Conservation (phyloP, 2,113 vertebrate genomes). For the Mixornis gularis region DNA sequence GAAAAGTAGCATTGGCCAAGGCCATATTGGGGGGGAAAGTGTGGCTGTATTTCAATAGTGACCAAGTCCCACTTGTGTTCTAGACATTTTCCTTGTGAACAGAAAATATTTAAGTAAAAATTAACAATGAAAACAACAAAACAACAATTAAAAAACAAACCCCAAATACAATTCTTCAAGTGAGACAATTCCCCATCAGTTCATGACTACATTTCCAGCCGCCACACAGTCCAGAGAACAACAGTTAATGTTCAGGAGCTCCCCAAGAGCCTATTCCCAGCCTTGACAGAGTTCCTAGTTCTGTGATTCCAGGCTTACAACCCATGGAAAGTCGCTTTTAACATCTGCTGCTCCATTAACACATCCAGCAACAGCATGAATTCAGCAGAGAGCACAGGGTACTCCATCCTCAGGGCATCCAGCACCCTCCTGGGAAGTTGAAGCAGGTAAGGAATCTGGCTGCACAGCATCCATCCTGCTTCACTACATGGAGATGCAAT, state of each 20-base stretch:
- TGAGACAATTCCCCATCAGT: not conserved
- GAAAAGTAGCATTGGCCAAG: not conserved
- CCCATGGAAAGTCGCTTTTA: not conserved
- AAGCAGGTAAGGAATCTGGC: not conserved
- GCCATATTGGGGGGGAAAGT: not conserved
- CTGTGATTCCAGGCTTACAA: not conserved
- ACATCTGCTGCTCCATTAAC: not conserved
- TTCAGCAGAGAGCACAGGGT: not conserved
- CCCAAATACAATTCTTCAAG: not conserved
- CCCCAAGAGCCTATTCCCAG: not conserved
- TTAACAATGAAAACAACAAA: not conserved
- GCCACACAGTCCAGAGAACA: not conserved
- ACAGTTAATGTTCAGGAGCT: not conserved
- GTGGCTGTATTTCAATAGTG: not conserved
- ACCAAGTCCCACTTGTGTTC: not conserved
- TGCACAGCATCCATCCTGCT: not conserved
- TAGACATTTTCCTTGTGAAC: not conserved
- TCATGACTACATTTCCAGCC: not conserved
- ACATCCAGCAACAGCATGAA: not conserved
- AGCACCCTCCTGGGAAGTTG: not conserved
- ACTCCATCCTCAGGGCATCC: not conserved
- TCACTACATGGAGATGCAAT: not conserved
- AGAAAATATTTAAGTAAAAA: not conserved
- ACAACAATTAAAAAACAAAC: not conserved
- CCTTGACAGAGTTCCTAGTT: not conserved